Base-by-base conservation (phyloP, 1,140 invertebrate genomes). In the Macrostomum lignano region DNA sequence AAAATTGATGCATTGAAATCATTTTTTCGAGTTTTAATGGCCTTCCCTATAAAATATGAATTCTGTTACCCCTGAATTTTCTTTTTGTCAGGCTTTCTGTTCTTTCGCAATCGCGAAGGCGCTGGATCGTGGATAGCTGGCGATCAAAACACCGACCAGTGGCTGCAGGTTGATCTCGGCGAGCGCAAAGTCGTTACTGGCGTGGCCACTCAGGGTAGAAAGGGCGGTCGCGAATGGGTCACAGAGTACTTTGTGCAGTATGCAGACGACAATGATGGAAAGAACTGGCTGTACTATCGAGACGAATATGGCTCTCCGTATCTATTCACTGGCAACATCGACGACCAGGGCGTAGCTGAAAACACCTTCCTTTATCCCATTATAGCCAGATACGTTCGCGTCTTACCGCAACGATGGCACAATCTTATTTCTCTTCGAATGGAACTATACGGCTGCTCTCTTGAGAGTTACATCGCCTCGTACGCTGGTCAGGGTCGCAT, bases 351-450 rank as follows among this genome's bases (percentile, higher is more conserved):
- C 1, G 65, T 76, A 21, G 65, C 69, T 39, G 68, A 68, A 42
- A 91, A 84, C 51, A 67, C 70, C 38, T 81, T 96, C 49, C 73
- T 81, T 48, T 77, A 84, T 38, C 84, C 84, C 5, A 81, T 94
- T 20, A 82, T 93, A 43, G 84, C 82, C 4, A 74, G 82, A 48
- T 91, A 73, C 67, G 68, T 96, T 30, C 65, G 78, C 37, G 76
- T 96, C 40, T 86, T 86, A 62, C 86, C 86, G 3, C 82, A 79
- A 21, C 56, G 84, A 48, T 94, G 86, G 86, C 64, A 72, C 22
- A 74, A 86, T 53, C 67, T 81, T 43, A 94, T 94, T 44, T 84
- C 82, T 7, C 65, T 93, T 62, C 65, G 84, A 45, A 60, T 86
- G 0, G 82, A 94, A 57, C 58, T 93, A 3, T 88, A 78, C 51